Percentiles rank a stretch among this genome's conserved stretches.
Conservation (phyloP, 2,888 invertebrate genomes). For the Tethea ocularis region DNA sequence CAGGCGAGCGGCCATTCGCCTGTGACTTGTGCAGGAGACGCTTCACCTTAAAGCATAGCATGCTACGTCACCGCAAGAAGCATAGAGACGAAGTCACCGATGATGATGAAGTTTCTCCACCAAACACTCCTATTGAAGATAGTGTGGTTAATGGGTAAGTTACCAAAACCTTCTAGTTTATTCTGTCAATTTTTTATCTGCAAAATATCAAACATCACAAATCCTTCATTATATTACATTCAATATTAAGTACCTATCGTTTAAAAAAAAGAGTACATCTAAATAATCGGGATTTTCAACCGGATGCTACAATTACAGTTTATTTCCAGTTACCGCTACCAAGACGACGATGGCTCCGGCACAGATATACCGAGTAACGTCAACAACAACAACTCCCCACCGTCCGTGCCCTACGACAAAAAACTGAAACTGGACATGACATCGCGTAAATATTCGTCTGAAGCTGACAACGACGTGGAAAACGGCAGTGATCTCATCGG, state of each 20-base stretch:
- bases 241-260: too few relatives aligned
- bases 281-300: not conserved
- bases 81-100: constrained; percentile 86
- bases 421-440: constrained; percentile 78
- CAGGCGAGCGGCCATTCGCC: constrained; percentile 95
- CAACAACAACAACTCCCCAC: constrained; percentile 83
- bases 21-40: constrained; percentile 94
- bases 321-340: constrained; percentile 65
- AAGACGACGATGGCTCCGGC: constrained; percentile 75
- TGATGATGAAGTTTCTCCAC: constrained; percentile 79
- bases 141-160: constrained; percentile 71
- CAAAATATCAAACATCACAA: not conserved
- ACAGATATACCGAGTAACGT: constrained; percentile 77
- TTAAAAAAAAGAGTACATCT: not conserved
- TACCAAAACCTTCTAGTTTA: not conserved
- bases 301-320: constrained; percentile 2
- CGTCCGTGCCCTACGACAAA: constrained; percentile 81
- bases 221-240: too few relatives aligned
- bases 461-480: constrained; percentile 80
- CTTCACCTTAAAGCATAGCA: constrained; percentile 97
- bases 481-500: constrained; percentile 91
- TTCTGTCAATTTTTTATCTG: not conserved
- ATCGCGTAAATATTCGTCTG: constrained; percentile 77
- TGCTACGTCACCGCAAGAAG: constrained; percentile 96
- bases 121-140: constrained; percentile 71